Conservation (phyloP, 2,797 vertebrate species). For the Lates japonicus region DNA sequence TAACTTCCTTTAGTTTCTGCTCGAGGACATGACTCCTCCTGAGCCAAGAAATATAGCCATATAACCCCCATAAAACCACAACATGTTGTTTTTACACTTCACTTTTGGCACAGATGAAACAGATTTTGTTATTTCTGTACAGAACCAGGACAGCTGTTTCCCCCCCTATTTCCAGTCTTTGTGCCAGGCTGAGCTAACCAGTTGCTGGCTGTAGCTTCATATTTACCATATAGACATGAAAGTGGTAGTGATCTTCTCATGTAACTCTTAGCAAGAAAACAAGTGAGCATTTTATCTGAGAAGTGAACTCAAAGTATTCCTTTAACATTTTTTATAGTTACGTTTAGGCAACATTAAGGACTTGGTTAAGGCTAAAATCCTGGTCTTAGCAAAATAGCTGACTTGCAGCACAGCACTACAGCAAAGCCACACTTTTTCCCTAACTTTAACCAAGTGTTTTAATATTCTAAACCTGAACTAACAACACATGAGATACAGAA, state of each 20-base stretch:
- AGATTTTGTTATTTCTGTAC: background rate
- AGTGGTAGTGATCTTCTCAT: background rate
- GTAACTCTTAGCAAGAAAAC: background rate
- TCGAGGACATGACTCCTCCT: background rate
- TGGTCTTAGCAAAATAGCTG: background rate
- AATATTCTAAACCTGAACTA: background rate
- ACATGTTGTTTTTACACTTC: background rate
- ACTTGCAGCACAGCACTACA: background rate
- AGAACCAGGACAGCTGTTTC: background rate
- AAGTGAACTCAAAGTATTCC: too few relatives aligned
- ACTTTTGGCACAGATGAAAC: background rate
- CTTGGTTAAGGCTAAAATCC: background rate
- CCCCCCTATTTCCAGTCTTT: background rate
- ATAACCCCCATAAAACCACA: background rate
- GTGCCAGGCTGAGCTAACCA: too few relatives aligned
- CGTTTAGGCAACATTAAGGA: too few relatives aligned
- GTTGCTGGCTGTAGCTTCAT: too few relatives aligned
- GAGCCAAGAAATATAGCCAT: background rate
- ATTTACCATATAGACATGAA: too few relatives aligned
- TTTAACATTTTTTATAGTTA: background rate
- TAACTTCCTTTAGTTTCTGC: background rate
- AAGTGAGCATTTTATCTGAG: background rate
- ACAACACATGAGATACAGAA: background rate
- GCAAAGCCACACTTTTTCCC: slow-evolving; percentile 17
- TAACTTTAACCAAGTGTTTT: slow-evolving; percentile 1